Evolutionary conservation across 2,797 vertebrate genomes (phyloP).

Genomic region (Telmatherina bonti): DNA sequence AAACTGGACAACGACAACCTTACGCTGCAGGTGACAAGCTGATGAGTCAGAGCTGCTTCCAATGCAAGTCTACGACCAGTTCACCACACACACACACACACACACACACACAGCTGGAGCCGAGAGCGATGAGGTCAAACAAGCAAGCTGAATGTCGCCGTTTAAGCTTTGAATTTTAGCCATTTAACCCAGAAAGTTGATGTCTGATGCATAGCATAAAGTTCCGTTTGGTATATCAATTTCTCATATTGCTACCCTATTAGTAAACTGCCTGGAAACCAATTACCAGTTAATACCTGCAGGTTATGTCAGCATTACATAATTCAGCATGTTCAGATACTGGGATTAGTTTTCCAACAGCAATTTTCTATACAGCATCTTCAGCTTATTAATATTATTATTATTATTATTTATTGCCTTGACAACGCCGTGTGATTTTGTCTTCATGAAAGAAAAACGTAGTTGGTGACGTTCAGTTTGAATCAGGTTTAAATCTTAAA

Average conservation of each 20-base stretch:
- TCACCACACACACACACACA: no score
- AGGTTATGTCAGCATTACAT: conserved; percentile 32
- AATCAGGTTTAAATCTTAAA: conserved; percentile 40
- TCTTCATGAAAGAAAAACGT: conserved; percentile 44
- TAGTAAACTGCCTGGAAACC: conserved; percentile 53
- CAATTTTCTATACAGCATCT: conserved; percentile 66
- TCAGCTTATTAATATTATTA: conserved; percentile 45
- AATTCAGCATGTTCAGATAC: conserved; percentile 57
- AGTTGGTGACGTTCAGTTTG: conserved; percentile 50
- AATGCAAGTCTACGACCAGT: conserved; percentile 48
- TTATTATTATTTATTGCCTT: conserved; percentile 77
- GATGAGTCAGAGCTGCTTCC: conserved; percentile 29
- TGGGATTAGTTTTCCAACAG: conserved; percentile 50
- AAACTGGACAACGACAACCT: conserved; percentile 56
- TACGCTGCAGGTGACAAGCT: conserved; percentile 41
- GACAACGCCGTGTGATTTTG: conserved; percentile 37
- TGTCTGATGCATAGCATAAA: conserved; percentile 77
- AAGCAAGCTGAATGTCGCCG: conserved; percentile 46
- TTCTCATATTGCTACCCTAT: conserved; percentile 70
- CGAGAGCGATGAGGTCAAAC: conserved; percentile 55
- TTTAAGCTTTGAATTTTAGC: conserved; percentile 65
- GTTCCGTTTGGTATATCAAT: conserved; percentile 72
- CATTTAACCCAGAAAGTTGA: conserved; percentile 60
- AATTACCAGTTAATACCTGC: conserved; percentile 52
- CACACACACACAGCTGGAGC: conserved; percentile 47